Conservation (phyloP, 2,888 invertebrate genomes). For the Ferrisia virgata region DNA sequence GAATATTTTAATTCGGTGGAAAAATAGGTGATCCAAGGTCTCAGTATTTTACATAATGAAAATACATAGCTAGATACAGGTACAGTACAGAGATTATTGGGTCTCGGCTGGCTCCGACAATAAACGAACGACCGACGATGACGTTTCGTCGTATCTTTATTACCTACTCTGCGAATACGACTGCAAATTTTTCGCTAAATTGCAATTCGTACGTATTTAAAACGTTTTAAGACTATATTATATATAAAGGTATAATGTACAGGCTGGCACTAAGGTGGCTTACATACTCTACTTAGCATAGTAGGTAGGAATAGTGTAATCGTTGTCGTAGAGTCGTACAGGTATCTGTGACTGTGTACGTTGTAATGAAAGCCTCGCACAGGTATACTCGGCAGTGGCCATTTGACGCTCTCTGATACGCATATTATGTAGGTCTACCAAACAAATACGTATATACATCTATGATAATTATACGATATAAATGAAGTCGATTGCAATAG, state of each 20-base stretch:
- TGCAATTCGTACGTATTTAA: neutral
- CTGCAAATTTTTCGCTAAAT: neutral
- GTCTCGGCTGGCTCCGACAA: neutral
- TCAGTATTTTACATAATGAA: neutral
- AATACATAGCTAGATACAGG: no score
- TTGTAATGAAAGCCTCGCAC: neutral
- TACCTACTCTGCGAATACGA: no score
- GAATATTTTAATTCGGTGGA: slow-evolving; percentile 8
- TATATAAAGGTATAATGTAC: no score
- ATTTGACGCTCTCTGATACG: neutral
- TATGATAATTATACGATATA: neutral
- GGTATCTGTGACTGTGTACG: neutral
- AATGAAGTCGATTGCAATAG: neutral
- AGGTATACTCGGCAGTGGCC: neutral
- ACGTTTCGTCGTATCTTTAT: no score
- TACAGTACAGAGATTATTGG: neutral
- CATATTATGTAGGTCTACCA: no score
- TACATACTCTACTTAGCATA: no score
- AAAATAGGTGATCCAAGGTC: slow-evolving; percentile 5
- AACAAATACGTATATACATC: neutral
- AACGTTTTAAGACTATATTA: neutral
- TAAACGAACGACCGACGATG: no score
- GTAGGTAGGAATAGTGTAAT: no score
- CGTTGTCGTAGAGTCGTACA: no score
- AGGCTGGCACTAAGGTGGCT: no score